Evolutionary conservation across 2,113 vertebrate species (phyloP).

Genomic region (Scartelaos histophorus): DNA sequence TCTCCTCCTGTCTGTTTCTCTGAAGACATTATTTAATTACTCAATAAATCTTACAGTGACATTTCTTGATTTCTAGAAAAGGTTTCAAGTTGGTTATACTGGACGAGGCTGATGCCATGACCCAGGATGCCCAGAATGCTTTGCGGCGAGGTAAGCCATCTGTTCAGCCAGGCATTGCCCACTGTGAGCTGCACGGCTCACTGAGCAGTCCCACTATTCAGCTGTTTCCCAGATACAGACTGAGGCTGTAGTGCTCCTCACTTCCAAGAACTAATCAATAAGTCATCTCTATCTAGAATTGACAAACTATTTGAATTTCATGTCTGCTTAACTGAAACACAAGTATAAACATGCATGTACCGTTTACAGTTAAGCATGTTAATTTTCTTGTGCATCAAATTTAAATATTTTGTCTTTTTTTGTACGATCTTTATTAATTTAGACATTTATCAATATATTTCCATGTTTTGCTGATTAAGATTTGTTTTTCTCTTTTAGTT

Average conservation of each 20-base stretch:
- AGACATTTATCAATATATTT: neutral
- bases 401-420: no score
- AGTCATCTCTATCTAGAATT: neutral
- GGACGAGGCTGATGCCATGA: slow-evolving; percentile 98
- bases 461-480: neutral
- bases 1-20: no score
- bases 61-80: slow-evolving; percentile 76
- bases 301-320: neutral
- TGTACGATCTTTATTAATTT: neutral
- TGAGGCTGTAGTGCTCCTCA: slow-evolving; percentile 8
- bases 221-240: slow-evolving; percentile 30
- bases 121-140: slow-evolving; percentile 97
- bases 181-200: slow-evolving; percentile 65
- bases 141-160: slow-evolving; percentile 90
- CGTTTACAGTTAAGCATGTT: no score
- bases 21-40: neutral
- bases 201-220: slow-evolving; percentile 52
- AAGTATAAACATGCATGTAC: no score
- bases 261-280: slow-evolving; percentile 4
- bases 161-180: slow-evolving; percentile 60
- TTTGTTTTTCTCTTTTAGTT: slow-evolving; percentile 70
- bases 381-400: no score
- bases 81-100: slow-evolving; percentile 97
- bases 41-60: neutral
- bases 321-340: neutral